A percentile compares a stretch with the other conserved stretches of the same genome.
phyloP scores from a whole-genome alignment of 1,140 invertebrate species.

The Colletes latitarsis region DNA sequence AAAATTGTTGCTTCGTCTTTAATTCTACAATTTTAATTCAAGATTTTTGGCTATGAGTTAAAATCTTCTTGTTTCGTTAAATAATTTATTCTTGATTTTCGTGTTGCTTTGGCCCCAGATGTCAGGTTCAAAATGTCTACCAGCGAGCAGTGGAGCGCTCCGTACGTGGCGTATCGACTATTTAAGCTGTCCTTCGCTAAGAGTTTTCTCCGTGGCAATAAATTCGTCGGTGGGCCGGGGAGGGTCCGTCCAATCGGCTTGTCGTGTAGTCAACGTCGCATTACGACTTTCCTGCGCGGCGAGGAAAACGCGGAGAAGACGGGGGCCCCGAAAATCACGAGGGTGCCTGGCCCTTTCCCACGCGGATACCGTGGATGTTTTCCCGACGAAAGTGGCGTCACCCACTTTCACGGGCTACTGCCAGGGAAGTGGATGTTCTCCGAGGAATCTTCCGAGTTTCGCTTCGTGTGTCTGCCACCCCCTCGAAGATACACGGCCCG shows the following conservation, averaged over 20 bases:
- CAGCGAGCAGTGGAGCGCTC: too few relatives aligned
- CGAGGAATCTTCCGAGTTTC: conserved; percentile 51
- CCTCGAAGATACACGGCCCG: conserved; percentile 58
- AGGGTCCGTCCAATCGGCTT: conserved; percentile 43
- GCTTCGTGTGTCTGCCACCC: too few relatives aligned
- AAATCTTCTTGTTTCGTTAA: too few relatives aligned
- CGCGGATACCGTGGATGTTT: conserved; percentile 65
- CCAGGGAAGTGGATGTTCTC: conserved; percentile 50
- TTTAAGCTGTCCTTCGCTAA: conserved; percentile 38
- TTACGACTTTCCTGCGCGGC: conserved; percentile 57
- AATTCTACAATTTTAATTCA: too few relatives aligned
- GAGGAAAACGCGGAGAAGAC: background rate
- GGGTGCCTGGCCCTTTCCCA: conserved; percentile 64
- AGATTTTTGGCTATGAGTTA: too few relatives aligned
- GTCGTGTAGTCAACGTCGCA: conserved; percentile 56
- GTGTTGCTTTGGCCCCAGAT: too few relatives aligned
- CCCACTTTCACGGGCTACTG: conserved; percentile 60
- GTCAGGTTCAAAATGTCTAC: too few relatives aligned
- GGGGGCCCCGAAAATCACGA: conserved; percentile 55
- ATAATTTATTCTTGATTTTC: too few relatives aligned
- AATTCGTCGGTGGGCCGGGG: conserved; percentile 6
- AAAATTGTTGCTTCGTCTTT: too few relatives aligned
- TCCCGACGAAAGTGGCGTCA: conserved; percentile 56
- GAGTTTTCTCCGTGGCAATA: conserved; percentile 45
- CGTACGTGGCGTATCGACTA: conserved; percentile 39